Base-by-base conservation (phyloP, 2,888 invertebrate species). In the Eucriotettix oculatus region DNA sequence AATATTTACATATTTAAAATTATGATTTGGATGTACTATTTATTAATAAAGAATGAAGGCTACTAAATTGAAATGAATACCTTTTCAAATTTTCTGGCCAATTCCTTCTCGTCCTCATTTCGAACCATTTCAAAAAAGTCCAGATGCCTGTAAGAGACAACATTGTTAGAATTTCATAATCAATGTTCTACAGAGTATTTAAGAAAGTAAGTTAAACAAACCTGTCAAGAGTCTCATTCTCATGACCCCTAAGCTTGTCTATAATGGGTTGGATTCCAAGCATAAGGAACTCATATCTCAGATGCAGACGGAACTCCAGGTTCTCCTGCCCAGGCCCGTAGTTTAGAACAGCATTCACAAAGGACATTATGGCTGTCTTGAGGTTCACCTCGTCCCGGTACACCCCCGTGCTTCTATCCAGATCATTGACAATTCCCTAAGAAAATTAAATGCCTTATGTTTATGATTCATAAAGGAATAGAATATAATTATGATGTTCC, bases 41-140 rank as follows among this genome's bases (percentile, higher is more conserved):
- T 29, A 7, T 29, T 29, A 29, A 29, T 29, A 29, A 29, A 5
- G 29, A 29, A 29, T 5, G 7, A 7, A 29, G 7, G 2, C 29
- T 29, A 29, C 7, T 29, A 7, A 5, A 29, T 29, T 29, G 29
- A 29, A 29, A 29, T 29, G 64, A 71, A 70, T 68, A 78, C 77
- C 71, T 86, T 84, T 71, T 93, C 91, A 75, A 92, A 94, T 68
- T 90, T 85, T 64, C 93, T 80, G 9, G 93, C 90, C 63, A 98
- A 73, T 71, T 96, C 94, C 68, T 91, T 87, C 73, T 98, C 98
- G 73, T 98, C 98, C 75, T 97, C 96, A 69, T 87, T 90, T 55
- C 97, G 83, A 29, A 96, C 90, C 94, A 97, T 95, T 76, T 98
- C 98, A 76, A 98, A 98, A 75, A 98, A 94, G 73, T 98, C 97